phyloP scores from a whole-genome alignment of 2,113 vertebrate species.

The Gallinago paraguaiae region DNA sequence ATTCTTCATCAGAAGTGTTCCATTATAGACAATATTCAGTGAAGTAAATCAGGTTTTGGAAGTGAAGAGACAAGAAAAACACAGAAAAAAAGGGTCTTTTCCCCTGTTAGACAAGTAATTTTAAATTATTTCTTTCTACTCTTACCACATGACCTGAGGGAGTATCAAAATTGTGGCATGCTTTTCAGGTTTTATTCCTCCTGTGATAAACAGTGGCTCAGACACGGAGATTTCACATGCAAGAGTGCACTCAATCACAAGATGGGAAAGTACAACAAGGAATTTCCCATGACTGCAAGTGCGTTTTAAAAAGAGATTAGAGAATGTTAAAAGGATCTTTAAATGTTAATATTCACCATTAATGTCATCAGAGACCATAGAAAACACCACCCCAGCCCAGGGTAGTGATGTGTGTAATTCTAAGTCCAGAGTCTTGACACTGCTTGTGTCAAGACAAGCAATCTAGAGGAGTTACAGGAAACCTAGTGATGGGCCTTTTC shows the following conservation, averaged over 20 bases:
- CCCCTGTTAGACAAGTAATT: neutral
- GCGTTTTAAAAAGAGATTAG: neutral
- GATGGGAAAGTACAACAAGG: conserved; percentile 26
- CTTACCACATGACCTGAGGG: neutral
- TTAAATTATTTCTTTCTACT: neutral
- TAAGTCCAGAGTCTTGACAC: neutral
- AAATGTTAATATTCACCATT: neutral
- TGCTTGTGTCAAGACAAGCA: neutral
- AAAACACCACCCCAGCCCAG: neutral
- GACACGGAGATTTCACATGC: neutral
- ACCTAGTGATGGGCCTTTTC: neutral
- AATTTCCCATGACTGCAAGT: neutral
- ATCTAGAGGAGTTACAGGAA: neutral
- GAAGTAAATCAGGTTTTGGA: neutral
- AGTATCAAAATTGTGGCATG: neutral
- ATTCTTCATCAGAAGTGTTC: neutral
- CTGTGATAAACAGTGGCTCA: neutral
- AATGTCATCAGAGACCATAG: neutral
- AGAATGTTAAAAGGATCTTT: neutral
- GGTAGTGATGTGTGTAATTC: neutral
- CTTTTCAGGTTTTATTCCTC: conserved; percentile 47
- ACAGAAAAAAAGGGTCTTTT: neutral
- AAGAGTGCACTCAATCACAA: neutral
- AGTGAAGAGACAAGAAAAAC: neutral
- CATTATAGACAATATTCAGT: neutral